Percentiles rank a stretch among this genome's conserved stretches.
Conservation (phyloP, 2,797 vertebrate genomes). For the Cheirogaleus major region DNA sequence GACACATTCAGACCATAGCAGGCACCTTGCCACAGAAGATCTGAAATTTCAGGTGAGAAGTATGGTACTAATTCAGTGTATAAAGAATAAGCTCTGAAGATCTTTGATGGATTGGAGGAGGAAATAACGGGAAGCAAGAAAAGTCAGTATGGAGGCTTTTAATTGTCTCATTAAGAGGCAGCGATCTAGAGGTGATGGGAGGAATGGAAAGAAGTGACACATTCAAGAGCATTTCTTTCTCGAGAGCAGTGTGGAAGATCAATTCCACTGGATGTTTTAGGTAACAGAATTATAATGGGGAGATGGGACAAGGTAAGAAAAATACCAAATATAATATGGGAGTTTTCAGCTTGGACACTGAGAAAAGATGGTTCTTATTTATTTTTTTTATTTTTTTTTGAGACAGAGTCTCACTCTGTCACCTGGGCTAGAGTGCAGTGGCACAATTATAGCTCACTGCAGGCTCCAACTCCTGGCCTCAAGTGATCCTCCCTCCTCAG, state of each 20-base stretch:
- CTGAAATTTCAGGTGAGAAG: neutral
- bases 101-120: neutral
- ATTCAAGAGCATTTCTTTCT: neutral
- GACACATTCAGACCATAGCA: neutral
- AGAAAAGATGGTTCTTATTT: neutral
- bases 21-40: neutral
- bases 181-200: neutral
- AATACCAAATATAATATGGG: neutral
- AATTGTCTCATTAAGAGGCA: neutral
- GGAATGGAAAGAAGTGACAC: neutral
- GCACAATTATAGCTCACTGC: neutral
- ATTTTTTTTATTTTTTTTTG: neutral
- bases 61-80: neutral
- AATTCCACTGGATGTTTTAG: neutral
- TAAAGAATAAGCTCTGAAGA: neutral
- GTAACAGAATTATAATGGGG: neutral
- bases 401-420: neutral
- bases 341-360: neutral
- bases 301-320: neutral
- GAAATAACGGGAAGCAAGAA: neutral
- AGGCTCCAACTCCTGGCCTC: neutral
- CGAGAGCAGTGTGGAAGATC: neutral
- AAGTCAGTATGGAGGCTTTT: neutral
- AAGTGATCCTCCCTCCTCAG: neutral
- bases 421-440: neutral